Conservation (phyloP, 1,140 invertebrate genomes). For the Pogonus chalceus region DNA sequence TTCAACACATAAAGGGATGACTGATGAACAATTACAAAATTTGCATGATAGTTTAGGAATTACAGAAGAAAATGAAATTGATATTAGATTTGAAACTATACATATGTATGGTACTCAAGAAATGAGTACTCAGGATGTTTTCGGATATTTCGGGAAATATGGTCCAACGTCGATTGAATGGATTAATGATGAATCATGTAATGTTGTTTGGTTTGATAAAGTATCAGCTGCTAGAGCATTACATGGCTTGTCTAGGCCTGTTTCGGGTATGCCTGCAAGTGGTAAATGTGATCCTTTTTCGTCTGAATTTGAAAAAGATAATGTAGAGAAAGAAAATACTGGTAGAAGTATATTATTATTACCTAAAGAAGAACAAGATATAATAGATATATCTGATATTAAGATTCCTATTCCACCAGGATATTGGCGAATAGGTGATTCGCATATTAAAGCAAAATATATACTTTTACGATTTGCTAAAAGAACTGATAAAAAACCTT, state of each 20-base stretch:
- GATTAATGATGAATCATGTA: conserved; percentile 73
- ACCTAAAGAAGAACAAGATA: conserved; percentile 23
- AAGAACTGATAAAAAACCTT: conserved; percentile 49
- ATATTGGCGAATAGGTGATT: conserved; percentile 61
- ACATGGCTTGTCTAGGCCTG: conserved; percentile 44
- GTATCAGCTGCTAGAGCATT: conserved; percentile 60
- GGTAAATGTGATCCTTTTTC: conserved; percentile 26
- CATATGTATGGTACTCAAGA: conserved; percentile 65
- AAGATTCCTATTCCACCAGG: conserved; percentile 53
- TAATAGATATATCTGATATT: conserved; percentile 40
- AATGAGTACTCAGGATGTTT: conserved; percentile 66
- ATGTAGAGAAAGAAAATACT: conserved; percentile 25
- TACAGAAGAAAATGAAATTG: conserved; percentile 47
- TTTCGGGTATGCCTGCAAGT: conserved; percentile 35
- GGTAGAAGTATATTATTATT: conserved; percentile 26
- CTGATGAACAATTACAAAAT: conserved; percentile 48
- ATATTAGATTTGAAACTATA: conserved; percentile 58
- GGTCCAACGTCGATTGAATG: conserved; percentile 65
- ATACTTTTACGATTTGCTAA: conserved; percentile 66
- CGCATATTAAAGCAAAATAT: conserved; percentile 49
- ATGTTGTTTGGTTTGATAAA: conserved; percentile 65
- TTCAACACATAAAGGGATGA: conserved; percentile 39
- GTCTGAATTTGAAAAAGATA: conserved; percentile 37
- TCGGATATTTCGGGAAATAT: conserved; percentile 67
- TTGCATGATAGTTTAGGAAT: conserved; percentile 57